A percentile compares a stretch with the other conserved stretches of the same genome.
Conservation (phyloP, 2,888 invertebrate species). For the Entomobrya multifasciata region DNA sequence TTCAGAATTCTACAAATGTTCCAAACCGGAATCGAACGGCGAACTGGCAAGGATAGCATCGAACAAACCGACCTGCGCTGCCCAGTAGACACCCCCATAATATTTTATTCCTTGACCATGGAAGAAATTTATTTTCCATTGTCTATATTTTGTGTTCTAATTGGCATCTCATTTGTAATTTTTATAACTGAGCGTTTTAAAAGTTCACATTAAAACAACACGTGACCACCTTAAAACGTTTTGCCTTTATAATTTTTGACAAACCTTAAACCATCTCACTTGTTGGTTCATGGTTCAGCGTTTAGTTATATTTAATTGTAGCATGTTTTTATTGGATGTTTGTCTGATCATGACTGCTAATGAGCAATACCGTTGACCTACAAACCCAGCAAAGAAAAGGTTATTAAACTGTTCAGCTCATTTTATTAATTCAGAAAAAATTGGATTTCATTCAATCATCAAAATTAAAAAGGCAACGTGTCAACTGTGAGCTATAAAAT, state of each 20-base stretch:
- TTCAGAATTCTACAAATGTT: slow-evolving; percentile 33
- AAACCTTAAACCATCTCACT: neutral
- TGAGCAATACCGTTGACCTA: slow-evolving; percentile 25
- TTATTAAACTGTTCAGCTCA: slow-evolving; percentile 21
- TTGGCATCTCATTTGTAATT: slow-evolving; percentile 5
- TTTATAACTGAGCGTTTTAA: slow-evolving; percentile 30
- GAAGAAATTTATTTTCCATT: slow-evolving; percentile 32
- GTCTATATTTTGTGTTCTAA: neutral
- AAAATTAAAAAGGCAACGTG: slow-evolving; percentile 50
- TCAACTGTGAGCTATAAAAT: slow-evolving; percentile 65
- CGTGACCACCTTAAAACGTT: neutral
- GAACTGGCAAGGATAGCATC: neutral
- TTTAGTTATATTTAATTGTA: too few relatives aligned
- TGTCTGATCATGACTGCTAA: neutral
- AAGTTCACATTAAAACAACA: neutral
- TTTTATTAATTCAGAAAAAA: slow-evolving; percentile 35
- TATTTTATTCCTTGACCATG: slow-evolving; percentile 3
- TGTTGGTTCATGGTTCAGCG: too few relatives aligned
- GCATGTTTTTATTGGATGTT: neutral
- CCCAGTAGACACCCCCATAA: neutral
- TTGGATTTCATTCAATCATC: slow-evolving; percentile 25
- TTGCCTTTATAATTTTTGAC: neutral
- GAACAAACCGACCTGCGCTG: neutral
- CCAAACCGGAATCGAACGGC: slow-evolving; percentile 17
- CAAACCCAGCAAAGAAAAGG: slow-evolving; percentile 38